phyloP scores from a whole-genome alignment of 2,888 invertebrate species.

The Aquatica leii region DNA sequence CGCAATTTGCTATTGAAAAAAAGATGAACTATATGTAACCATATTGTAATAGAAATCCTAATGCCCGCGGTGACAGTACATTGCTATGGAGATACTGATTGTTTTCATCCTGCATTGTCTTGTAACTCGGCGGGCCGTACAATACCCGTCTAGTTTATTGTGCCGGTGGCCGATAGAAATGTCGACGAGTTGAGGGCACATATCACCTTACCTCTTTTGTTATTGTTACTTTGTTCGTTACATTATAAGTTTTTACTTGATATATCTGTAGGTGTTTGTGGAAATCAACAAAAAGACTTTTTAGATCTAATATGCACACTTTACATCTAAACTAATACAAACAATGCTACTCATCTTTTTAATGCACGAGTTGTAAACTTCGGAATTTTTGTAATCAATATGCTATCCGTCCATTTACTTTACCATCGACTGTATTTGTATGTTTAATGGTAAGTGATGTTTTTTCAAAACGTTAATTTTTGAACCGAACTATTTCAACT shows the following conservation, averaged over 20 bases:
- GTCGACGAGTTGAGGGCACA: conserved; percentile 43
- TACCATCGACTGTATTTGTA: no score
- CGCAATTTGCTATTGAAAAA: conserved; percentile 36
- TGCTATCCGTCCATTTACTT: no score
- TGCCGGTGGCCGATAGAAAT: conserved; percentile 42
- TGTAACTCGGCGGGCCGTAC: conserved; percentile 41
- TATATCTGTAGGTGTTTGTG: background rate
- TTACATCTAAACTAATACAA: no score
- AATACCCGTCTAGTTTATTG: conserved; percentile 46
- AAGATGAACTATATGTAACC: conserved; percentile 38
- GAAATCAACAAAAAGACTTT: no score
- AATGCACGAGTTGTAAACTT: no score
- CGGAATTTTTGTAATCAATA: no score
- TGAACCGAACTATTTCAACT: no score
- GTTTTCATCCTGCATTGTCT: conserved; percentile 47
- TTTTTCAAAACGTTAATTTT: no score
- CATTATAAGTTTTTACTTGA: conserved; percentile 17
- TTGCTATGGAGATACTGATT: conserved; percentile 48
- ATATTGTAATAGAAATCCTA: conserved; percentile 41
- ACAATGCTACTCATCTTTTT: no score
- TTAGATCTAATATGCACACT: no score
- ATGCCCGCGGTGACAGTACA: conserved; percentile 47
- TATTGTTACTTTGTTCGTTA: conserved; percentile 37
- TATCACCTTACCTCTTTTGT: conserved; percentile 46
- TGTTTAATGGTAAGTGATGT: no score